Conservation (phyloP, 2,797 vertebrate species). For the Epinephelus awoara region DNA sequence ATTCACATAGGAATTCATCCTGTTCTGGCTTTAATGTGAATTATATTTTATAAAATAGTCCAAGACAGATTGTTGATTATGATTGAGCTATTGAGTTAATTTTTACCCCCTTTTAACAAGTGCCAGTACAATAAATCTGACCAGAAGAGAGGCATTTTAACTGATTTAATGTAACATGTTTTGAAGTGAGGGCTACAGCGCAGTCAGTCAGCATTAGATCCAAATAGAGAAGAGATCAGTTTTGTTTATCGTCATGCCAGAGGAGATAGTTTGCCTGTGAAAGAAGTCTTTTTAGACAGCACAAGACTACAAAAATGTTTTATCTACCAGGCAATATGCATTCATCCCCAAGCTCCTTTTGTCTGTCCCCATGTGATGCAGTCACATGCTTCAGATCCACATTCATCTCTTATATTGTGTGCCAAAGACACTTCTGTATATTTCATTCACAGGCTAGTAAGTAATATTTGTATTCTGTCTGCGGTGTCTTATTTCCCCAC, state of each 20-base stretch:
- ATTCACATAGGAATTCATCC: background rate
- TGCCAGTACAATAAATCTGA: background rate
- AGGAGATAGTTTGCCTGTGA: constrained; percentile 13
- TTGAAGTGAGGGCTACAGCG: constrained; percentile 9
- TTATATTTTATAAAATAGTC: background rate
- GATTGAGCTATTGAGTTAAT: background rate
- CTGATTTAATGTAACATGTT: constrained; percentile 13
- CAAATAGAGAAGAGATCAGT: background rate
- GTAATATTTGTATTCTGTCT: constrained; percentile 28
- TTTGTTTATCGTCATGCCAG: constrained; percentile 25
- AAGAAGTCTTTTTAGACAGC: constrained; percentile 7
- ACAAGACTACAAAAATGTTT: background rate
- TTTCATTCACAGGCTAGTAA: constrained; percentile 6
- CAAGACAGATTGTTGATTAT: background rate
- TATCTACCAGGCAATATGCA: constrained; percentile 1
- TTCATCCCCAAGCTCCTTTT: constrained; percentile 18
- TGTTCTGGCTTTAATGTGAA: background rate
- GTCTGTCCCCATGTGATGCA: constrained; percentile 6
- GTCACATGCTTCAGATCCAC: constrained; percentile 25
- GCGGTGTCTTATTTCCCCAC: constrained; percentile 30
- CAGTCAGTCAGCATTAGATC: constrained; percentile 14
- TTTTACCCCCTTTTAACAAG: background rate
- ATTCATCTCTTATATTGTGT: constrained; percentile 5
- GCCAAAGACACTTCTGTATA: constrained; percentile 7
- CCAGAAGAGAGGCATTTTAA: background rate